Evolutionary conservation across 2,113 vertebrate species (phyloP), one percentile per base, ranked within the genome.

Genomic region (Vimba vimba): DNA sequence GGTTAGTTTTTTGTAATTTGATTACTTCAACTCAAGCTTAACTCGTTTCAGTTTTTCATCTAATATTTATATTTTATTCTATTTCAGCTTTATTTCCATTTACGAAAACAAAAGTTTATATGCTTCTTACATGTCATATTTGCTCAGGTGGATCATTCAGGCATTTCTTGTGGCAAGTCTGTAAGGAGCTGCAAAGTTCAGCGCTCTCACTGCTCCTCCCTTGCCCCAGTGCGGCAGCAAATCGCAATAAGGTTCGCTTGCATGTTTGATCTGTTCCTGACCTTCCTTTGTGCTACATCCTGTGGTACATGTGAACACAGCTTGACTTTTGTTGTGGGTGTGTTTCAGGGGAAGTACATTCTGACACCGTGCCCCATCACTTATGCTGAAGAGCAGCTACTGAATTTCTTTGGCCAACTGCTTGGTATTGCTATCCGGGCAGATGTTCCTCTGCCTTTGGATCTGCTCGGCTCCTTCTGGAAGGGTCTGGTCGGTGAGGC

Each of bases 161-260:
- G 68, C 98, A 99, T 93, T 99, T 99, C 93, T 94, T 99, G 33
- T 99, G 98, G 98, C 98, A 99, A 93, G 98, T 99, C 77, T 99
- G 98, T 60, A 99, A 98, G 85, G 98, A 99, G 93, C 90, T 99
- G 1, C 98, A 99, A 94, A 99, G 98, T 87, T 97, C 96, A n/a
- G 95, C 95, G 0, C 96, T 99, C 36, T 98, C 97, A 6, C 95
- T 99, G 36, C 96, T 99, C 75, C 92, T 99, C 77, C 88, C 97
- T 80, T 99, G 98, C 87, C 98, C 98, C 66, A 99, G 97, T 93
- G 96, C 97, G 3, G 96, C 97, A 0, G 97, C 97, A 91, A 99
- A 97, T 87, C 97, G 98, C 84, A 99, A 98, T 86, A 99, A 99
- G 97, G 98, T 99, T 89, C 12, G 23, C 33, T 2, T 71, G 19